These are phyloP conservation scores for Aethes cnicana DNA, from an alignment of 2,888 invertebrate genomes.

Conservation along the genomic window DNA sequence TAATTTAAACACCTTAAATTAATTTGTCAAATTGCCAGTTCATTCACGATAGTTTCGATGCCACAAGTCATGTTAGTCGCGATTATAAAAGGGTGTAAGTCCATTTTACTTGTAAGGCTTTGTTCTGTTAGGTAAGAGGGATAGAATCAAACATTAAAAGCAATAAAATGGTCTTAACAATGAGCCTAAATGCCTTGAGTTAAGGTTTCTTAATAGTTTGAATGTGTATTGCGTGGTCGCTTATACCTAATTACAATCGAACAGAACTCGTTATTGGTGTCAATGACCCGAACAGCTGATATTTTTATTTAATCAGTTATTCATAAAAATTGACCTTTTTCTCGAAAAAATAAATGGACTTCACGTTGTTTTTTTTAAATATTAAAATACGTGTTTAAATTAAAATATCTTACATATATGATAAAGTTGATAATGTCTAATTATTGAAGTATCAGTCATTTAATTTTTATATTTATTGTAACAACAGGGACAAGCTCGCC, in stretches of 20 bases:
- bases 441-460: no score
- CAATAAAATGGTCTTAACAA: neutral
- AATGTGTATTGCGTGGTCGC: neutral
- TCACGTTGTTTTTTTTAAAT: no score
- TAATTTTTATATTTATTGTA: no score
- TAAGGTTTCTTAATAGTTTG: neutral
- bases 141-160: neutral
- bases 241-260: neutral
- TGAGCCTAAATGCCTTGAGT: neutral
- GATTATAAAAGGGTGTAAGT: neutral
- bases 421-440: no score
- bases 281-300: constrained; percentile 12
- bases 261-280: constrained; percentile 3
- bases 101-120: neutral
- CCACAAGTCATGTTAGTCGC: neutral
- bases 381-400: no score
- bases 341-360: no score
- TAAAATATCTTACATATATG: no score
- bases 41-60: neutral
- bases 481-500: no score
- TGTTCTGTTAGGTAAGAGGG: neutral
- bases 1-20: neutral
- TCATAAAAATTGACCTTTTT: neutral
- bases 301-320: neutral
- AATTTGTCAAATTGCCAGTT: neutral